phyloP scores from a whole-genome alignment of 2,888 invertebrate species.

The Hirtodrosophila confusa region DNA sequence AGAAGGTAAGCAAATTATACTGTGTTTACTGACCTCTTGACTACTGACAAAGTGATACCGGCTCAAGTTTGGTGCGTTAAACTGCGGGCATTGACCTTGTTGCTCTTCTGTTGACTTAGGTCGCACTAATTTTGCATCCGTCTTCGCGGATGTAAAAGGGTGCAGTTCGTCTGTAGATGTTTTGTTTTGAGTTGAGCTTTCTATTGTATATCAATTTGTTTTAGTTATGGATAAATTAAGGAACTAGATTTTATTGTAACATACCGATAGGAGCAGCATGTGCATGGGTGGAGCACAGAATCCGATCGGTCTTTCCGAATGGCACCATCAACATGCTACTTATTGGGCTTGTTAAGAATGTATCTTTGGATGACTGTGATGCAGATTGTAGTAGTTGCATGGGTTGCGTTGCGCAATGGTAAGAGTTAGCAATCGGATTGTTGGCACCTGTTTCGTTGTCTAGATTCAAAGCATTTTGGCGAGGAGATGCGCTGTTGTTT shows the following conservation, averaged over 20 bases:
- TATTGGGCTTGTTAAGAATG: conserved; percentile 42
- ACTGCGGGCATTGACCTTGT: conserved; percentile 76
- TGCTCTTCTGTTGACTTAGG: conserved; percentile 48
- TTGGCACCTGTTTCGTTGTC: conserved; percentile 24
- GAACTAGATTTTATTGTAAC: not conserved
- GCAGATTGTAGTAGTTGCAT: not conserved
- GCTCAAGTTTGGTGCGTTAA: conserved; percentile 86
- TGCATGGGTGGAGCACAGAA: conserved; percentile 34
- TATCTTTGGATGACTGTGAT: conserved; percentile 38
- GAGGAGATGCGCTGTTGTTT: conserved; percentile 87
- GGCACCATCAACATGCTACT: conserved; percentile 50
- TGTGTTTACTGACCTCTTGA: conserved; percentile 84
- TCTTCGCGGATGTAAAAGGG: conserved; percentile 12
- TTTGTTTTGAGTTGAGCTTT: conserved; percentile 25
- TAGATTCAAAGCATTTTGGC: conserved; percentile 43
- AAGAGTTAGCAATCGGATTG: conserved; percentile 5
- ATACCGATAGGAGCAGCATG: conserved; percentile 24
- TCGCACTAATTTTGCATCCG: conserved; percentile 34
- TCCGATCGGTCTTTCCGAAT: conserved; percentile 48
- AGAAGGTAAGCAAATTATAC: not conserved
- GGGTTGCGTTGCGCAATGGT: conserved; percentile 1
- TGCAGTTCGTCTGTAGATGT: conserved; percentile 20
- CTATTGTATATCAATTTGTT: conserved; percentile 16
- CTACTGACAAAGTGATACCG: conserved; percentile 87
- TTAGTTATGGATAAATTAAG: not conserved